These are phyloP conservation scores for Amphibalanus amphitrite DNA, from an alignment of 1,140 invertebrate genomes.

Conservation along the genomic window DNA sequence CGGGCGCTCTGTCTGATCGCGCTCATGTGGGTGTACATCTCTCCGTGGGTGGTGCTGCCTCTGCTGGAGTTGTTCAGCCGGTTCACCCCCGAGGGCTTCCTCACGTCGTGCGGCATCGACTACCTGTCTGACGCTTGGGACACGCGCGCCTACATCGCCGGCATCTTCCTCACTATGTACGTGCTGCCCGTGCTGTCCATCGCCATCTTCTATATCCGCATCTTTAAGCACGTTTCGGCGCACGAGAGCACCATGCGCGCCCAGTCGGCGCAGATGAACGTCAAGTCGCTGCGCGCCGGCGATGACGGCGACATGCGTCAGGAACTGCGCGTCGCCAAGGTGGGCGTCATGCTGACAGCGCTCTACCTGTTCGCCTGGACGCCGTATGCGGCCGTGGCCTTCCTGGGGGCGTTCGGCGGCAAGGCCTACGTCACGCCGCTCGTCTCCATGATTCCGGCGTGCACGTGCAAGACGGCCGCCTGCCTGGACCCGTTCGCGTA, in stretches of 20 bases:
- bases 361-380: constrained; percentile 69
- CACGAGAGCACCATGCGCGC: constrained; percentile 63
- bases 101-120: constrained; percentile 66
- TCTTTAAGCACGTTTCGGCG: constrained; percentile 49
- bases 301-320: constrained; percentile 45
- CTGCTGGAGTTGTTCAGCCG: constrained; percentile 59
- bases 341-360: constrained; percentile 63
- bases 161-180: constrained; percentile 27
- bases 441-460: constrained; percentile 70
- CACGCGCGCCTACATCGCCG: constrained; percentile 49
- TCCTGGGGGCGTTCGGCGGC: constrained; percentile 70
- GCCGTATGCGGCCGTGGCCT: constrained; percentile 53
- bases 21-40: constrained; percentile 53
- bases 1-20: constrained; percentile 54
- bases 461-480: constrained; percentile 62
- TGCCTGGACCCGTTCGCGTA: constrained; percentile 68
- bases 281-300: constrained; percentile 53
- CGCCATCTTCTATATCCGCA: constrained; percentile 24
- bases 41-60: constrained; percentile 61
- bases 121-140: constrained; percentile 58
- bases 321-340: constrained; percentile 67
- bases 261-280: constrained; percentile 79
- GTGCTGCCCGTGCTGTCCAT: constrained; percentile 32
- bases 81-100: constrained; percentile 64
- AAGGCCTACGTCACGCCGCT: constrained; percentile 55